Percentiles rank a stretch among this genome's conserved stretches.
These are phyloP conservation scores for Entomobrya proxima DNA, from an alignment of 2,888 invertebrate genomes.

Conservation along the genomic window DNA sequence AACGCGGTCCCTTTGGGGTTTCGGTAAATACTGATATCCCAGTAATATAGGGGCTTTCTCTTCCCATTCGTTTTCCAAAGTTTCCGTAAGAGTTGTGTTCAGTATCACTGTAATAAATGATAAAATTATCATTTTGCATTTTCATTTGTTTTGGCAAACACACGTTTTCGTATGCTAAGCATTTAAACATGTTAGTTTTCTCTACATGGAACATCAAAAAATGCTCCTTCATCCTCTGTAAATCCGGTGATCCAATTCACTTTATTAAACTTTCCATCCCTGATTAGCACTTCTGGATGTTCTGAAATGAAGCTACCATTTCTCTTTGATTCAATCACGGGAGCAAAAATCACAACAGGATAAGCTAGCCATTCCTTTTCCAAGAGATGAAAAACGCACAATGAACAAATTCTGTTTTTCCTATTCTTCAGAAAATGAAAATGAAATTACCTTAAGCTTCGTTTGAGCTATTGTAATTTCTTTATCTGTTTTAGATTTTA, in stretches of 20 bases:
- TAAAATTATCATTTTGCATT: neutral
- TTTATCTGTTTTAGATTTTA: conserved; percentile 43
- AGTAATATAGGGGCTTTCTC: conserved; percentile 30
- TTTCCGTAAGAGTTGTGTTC: conserved; percentile 13
- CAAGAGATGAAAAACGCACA: too few relatives aligned
- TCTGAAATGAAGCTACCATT: conserved; percentile 29
- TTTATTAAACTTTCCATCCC: conserved; percentile 35
- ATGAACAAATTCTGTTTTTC: too few relatives aligned
- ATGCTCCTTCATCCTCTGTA: conserved; percentile 55
- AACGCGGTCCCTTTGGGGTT: neutral
- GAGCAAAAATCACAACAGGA: conserved; percentile 25
- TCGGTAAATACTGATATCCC: conserved; percentile 18
- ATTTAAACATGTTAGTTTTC: neutral
- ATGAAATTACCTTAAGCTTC: neutral
- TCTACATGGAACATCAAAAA: conserved; percentile 36
- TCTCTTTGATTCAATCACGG: conserved; percentile 5
- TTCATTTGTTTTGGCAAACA: too few relatives aligned
- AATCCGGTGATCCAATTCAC: conserved; percentile 59
- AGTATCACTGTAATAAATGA: conserved; percentile 44
- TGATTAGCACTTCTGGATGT: neutral
- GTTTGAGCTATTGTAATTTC: conserved; percentile 41
- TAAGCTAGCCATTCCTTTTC: conserved; percentile 18
- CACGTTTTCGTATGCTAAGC: too few relatives aligned
- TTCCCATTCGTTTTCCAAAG: conserved; percentile 33
- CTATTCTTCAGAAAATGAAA: neutral